Base-by-base conservation (phyloP, 2,888 invertebrate species). In the Thyatira batis region DNA sequence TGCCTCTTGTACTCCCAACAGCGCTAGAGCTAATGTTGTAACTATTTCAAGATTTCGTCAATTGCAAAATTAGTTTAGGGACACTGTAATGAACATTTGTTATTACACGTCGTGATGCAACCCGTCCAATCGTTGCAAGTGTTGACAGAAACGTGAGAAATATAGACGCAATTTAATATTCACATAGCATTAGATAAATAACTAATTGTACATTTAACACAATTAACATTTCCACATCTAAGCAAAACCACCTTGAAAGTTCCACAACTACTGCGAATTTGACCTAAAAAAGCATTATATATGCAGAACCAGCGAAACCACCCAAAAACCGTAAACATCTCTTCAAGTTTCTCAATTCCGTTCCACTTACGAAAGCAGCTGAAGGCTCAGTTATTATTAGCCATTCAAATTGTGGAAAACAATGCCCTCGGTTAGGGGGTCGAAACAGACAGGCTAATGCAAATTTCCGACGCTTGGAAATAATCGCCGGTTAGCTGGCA, bases 361-460 rank as follows among this genome's bases (percentile, higher is more conserved):
- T 86, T 80, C 84, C 71, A 87, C 80, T 89, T 89, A 78, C 85
- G 82, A 87, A 86, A 87, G 75, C 65, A 63, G 72, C 80, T 75
- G 81, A 82, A 81, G 80, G 79, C 78, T 79, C 68, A 70, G 66
- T 78, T 75, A 78, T 84, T 85, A 85, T 85, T 81, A 80, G 76
- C 85, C 77, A 88, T 89, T 88, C 82, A 87, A 85, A 78, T 70
- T 60, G 74, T 69, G 68, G 77, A 73, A 85, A 82, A 89, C 89
- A 89, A 90, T 89, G 80, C 82, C 67, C 71, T 70, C 73, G 73
- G 84, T 84, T 81, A 85, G 78, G 80, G 82, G 85, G 84, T 84
- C 85, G 83, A 67, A 67, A 76, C 78, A 75, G 73, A 71, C 81
- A 76, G 65, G 70, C 76, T 80, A 80, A 84, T 85, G 85, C 82